Evolutionary conservation across 2,888 invertebrate species (phyloP).

Genomic region (Hyalella azteca): DNA sequence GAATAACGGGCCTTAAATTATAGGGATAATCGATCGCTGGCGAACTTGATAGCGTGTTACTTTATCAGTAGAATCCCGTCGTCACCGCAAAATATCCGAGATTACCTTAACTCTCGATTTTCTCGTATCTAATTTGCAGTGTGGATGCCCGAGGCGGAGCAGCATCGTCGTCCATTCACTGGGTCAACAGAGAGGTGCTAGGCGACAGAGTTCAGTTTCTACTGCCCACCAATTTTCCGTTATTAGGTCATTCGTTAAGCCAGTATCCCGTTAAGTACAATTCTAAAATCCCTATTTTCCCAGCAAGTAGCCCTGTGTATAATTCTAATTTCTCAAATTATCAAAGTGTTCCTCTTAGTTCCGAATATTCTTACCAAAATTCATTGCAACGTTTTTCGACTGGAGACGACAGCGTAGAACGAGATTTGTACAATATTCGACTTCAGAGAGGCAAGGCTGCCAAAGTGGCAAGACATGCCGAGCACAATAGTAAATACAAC

Average conservation of each 20-base stretch:
- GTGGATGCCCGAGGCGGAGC: slow-evolving; percentile 25
- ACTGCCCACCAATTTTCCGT: slow-evolving; percentile 1
- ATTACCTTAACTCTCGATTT: background rate
- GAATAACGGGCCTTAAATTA: no score
- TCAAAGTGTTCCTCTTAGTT: background rate
- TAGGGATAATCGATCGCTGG: no score
- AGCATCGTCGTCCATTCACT: slow-evolving; percentile 9
- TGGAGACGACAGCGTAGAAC: background rate
- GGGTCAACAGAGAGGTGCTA: slow-evolving; percentile 28
- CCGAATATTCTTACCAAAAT: background rate
- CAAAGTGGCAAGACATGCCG: slow-evolving; percentile 20
- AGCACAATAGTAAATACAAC: background rate
- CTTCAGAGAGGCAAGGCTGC: background rate
- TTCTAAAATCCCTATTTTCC: background rate
- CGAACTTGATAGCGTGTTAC: no score
- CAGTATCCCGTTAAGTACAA: slow-evolving; percentile 17
- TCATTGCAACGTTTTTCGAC: background rate
- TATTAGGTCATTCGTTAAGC: background rate
- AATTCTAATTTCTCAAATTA: background rate
- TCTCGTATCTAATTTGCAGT: background rate
- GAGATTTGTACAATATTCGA: background rate
- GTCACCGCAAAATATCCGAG: background rate
- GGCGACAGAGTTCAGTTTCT: slow-evolving; percentile 31
- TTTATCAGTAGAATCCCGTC: no score
- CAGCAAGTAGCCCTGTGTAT: background rate